A percentile compares a stretch with the other conserved stretches of the same genome.
Conservation (phyloP, 2,888 invertebrate species). For the Oxycera nigricornis region DNA sequence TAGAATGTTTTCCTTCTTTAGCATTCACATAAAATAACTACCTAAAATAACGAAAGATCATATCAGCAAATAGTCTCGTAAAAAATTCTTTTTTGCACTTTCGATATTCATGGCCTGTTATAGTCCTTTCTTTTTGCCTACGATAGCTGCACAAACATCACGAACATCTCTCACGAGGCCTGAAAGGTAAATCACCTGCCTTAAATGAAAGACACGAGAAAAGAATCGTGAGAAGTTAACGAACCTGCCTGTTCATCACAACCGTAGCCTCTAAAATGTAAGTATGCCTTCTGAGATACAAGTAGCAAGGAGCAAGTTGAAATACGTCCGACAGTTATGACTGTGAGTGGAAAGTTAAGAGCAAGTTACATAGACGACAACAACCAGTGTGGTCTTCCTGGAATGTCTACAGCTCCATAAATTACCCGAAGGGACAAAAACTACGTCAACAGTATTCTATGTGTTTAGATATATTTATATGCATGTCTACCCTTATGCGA, state of each 20-base stretch:
- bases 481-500: background rate
- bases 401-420: background rate
- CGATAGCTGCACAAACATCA: background rate
- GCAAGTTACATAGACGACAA: background rate
- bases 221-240: background rate
- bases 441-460: background rate
- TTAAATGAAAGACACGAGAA: background rate
- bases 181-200: conserved; percentile 11
- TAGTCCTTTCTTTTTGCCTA: background rate
- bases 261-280: background rate
- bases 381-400: background rate
- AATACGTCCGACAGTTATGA: background rate
- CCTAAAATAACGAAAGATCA: too few relatives aligned
- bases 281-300: background rate
- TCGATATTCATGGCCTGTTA: too few relatives aligned
- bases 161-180: background rate
- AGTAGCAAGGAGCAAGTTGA: conserved; percentile 4
- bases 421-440: background rate
- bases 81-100: too few relatives aligned
- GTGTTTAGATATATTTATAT: background rate
- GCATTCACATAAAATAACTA: too few relatives aligned
- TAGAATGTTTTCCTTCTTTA: too few relatives aligned
- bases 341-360: background rate
- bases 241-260: background rate
- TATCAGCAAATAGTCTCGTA: too few relatives aligned